Evolutionary conservation across 2,888 invertebrate species (phyloP), one percentile per base, ranked within the genome.

Genomic region (Ecdyonurus torrentis): DNA sequence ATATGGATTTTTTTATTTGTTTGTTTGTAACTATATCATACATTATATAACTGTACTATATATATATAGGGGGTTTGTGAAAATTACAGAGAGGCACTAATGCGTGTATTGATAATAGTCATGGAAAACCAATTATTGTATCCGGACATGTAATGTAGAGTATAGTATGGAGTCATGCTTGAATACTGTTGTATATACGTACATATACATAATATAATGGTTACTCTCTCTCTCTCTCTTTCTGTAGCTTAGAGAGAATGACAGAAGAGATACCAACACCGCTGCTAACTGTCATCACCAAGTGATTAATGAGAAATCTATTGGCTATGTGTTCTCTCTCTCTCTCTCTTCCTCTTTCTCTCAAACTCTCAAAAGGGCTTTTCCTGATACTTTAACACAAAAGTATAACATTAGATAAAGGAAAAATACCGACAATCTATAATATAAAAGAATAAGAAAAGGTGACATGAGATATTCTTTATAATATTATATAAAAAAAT

Each of bases 271-370:
- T 22, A 55, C 55, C 19, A 55, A 20, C n/a, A n/a, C n/a, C n/a
- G 20, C 22, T n/a, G 55, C 55, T 55, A n/a, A 20, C 19, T 55
- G 55, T 55, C 55, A 55, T 20, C 55, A 22, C 55, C 15, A n/a
- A 22, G 55, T 55, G 55, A 55, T 55, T 55, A 55, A 55, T 55
- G 55, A 55, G 55, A n/a, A 55, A 55, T 55, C 55, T 55, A 55
- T 55, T 55, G 55, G 19, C 55, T 37, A 15, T 55, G 55, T 22
- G 37, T 37, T 37, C 37, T 37, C 5, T 5, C 37, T 10, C 37
- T 37, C 37, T 37, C 37, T 37, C 37, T 37, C 37, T 37, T 37
- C 37, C 15, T 37, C 15, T 37, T 37, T 10, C 15, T 15, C 37
- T 10, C 15, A 37, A 37, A n/a, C n/a, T n/a, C n/a, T n/a, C n/a